Evolutionary conservation across 2,113 vertebrate species (phyloP).

Genomic region (Pampusana beccarii): DNA sequence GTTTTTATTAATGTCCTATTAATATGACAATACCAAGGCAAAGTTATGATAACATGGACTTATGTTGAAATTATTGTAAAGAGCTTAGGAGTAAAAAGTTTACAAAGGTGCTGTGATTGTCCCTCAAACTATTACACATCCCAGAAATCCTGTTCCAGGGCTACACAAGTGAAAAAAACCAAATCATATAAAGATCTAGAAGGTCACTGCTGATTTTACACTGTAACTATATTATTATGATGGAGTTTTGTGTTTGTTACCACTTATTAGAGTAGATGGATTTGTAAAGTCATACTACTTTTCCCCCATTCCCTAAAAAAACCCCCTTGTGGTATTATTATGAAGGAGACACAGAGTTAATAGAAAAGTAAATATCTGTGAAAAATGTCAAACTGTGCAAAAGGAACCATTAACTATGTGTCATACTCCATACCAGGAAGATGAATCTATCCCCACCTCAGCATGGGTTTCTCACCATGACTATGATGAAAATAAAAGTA

Average conservation of each 20-base stretch:
- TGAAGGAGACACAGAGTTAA: background rate
- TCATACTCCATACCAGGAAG: background rate
- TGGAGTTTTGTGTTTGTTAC: background rate
- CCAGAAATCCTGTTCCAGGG: background rate
- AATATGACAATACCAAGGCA: background rate
- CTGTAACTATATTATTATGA: background rate
- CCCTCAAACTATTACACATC: background rate
- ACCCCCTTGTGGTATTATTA: background rate
- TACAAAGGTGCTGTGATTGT: background rate
- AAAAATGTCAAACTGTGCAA: background rate
- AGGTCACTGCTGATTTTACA: background rate
- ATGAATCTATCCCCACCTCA: background rate
- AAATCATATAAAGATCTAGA: background rate
- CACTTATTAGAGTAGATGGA: background rate
- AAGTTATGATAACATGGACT: background rate
- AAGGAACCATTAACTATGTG: background rate
- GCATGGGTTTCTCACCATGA: background rate
- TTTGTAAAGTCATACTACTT: background rate
- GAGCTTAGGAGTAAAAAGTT: background rate
- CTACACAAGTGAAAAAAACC: background rate
- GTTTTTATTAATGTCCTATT: background rate
- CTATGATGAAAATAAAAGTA: background rate
- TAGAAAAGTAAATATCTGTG: background rate
- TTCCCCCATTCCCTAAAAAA: background rate
- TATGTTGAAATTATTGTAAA: background rate